Conservation (phyloP, 2,113 vertebrate species). For the Leucosticte australis region DNA sequence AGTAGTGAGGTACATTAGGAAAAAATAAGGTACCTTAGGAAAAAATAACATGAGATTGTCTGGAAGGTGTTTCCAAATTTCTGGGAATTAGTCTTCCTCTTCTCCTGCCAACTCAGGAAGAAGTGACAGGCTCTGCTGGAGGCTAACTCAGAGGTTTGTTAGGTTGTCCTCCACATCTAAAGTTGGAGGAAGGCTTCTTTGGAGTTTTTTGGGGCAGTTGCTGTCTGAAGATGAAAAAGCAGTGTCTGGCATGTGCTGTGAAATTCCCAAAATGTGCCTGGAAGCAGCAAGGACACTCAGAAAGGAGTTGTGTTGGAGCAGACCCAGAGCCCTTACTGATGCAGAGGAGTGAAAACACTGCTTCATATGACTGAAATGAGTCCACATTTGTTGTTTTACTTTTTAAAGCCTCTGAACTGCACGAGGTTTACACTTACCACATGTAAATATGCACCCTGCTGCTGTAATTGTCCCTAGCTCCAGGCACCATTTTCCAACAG, state of each 20-base stretch:
- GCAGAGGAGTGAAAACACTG: neutral
- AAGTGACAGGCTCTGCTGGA: neutral
- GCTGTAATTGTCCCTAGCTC: neutral
- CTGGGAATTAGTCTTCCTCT: neutral
- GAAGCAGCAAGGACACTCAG: neutral
- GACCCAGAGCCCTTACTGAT: neutral
- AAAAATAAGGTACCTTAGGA: neutral
- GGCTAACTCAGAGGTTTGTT: neutral
- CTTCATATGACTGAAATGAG: neutral
- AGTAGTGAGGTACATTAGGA: neutral
- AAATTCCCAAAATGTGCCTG: neutral
- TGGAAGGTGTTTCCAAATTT: neutral
- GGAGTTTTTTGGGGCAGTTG: neutral
- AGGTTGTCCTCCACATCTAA: neutral
- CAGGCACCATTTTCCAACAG: neutral
- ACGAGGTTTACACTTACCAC: accelerated
- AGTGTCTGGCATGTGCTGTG: neutral
- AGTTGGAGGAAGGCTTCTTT: neutral
- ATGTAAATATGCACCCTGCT: neutral
- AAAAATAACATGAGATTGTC: neutral
- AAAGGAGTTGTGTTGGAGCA: neutral
- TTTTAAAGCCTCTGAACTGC: neutral
- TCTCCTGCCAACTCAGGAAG: neutral
- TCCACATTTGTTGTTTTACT: neutral
- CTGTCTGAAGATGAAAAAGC: neutral